These are phyloP conservation scores for Bombus terrestris DNA, from an alignment of 1,140 invertebrate species.

Conservation along the genomic window DNA sequence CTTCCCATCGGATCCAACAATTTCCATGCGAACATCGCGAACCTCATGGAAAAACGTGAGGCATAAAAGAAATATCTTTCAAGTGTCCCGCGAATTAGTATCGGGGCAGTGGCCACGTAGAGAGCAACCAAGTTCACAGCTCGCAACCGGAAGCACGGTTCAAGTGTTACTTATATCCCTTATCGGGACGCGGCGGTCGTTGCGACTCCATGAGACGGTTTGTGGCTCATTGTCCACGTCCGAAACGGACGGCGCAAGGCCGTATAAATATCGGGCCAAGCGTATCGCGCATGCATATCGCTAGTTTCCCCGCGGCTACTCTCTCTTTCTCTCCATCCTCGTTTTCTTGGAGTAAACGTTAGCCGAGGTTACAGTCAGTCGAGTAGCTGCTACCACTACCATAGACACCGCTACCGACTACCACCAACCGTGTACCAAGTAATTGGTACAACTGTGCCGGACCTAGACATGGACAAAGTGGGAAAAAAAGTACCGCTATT, in stretches of 20 bases:
- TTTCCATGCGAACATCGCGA: background rate
- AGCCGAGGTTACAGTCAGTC: background rate
- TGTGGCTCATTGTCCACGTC: conserved; percentile 72
- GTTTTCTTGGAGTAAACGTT: conserved; percentile 39
- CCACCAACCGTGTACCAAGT: background rate
- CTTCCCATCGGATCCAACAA: no score
- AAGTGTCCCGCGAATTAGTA: background rate
- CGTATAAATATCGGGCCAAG: conserved; percentile 63
- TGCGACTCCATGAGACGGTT: conserved; percentile 68
- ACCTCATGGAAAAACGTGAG: background rate
- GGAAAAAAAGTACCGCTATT: background rate
- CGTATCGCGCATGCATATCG: conserved; percentile 63
- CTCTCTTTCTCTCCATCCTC: conserved; percentile 29
- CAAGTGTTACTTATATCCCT: conserved; percentile 73
- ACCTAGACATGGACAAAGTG: background rate
- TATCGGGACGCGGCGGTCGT: conserved; percentile 72
- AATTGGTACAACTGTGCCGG: conserved; percentile 10
- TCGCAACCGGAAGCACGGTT: conserved; percentile 76
- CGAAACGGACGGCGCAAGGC: conserved; percentile 74
- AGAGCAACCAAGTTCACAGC: conserved; percentile 44
- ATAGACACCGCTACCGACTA: background rate
- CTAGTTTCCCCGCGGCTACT: conserved; percentile 59
- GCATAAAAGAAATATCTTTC: background rate
- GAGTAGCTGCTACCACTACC: background rate
- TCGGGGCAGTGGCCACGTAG: background rate